Evolutionary conservation across 2,113 vertebrate genomes (phyloP), one percentile per base, ranked within the genome.

Genomic region (Sisor rabdophorus): DNA sequence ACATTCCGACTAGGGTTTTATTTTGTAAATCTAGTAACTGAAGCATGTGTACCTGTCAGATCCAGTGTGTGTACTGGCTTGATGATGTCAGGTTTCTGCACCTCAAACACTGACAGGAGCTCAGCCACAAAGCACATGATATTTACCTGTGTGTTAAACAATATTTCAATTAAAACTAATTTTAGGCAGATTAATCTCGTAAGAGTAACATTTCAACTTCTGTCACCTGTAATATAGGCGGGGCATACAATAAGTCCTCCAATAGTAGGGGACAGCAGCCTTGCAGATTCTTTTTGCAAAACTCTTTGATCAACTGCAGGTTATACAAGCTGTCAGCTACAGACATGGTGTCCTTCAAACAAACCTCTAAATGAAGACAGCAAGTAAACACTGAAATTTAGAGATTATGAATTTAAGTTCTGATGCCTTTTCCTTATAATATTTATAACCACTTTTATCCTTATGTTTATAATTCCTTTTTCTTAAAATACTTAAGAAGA

Each of bases 261-360:
- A 95, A 81, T 44, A 89, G 88, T 1, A 96, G 90, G 3, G 92
- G 93, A 84, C 94, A 97, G 86, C 91, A 92, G 2, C 89, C 87
- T 71, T 91, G 90, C 28, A 97, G 88, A 76, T 86, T 90, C 65
- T 87, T 88, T 52, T 87, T 86, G 24, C 92, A 94, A 82, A 96
- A 95, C 2, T 93, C 93, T 78, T 83, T 91, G 69, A 97, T 90
- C 53, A 96, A 87, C 88, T 94, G 95, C 50, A 97, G 89, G 87
- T 97, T 97, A 87, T 95, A 95, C 28, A 97, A 83, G 82, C 94
- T 95, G 90, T 97, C 95, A 0, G 95, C 92, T 81, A 95, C 92
- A 0, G 94, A 96, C 95, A 97, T 96, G 76, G 95, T 95, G 86
- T 96, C 95, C 91, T 95, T 97, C 87, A 96, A 87, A 82, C 95